These are phyloP conservation scores for Sebastes goodei DNA, from an alignment of 2,797 vertebrate genomes.

Conservation along the genomic window DNA sequence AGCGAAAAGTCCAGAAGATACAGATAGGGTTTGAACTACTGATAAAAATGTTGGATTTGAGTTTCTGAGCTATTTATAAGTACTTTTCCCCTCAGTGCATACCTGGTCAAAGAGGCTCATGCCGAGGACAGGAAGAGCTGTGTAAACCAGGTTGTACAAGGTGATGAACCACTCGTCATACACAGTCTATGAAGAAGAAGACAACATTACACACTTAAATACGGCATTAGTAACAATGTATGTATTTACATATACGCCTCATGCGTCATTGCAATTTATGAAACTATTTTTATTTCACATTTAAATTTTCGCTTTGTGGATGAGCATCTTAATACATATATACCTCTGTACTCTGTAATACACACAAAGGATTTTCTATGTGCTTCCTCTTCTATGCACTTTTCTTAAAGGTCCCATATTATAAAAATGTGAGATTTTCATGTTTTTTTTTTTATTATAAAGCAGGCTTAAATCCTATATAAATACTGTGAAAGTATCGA, in stretches of 20 bases:
- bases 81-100: not conserved
- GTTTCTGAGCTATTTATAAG: not conserved
- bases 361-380: not conserved
- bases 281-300: not conserved
- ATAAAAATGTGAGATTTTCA: too few species aligned
- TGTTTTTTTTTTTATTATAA: too few species aligned
- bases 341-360: not conserved
- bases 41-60: not conserved
- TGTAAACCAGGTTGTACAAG: slow-evolving; percentile 93
- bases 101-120: slow-evolving; percentile 97
- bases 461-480: too few species aligned
- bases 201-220: not conserved
- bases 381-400: not conserved
- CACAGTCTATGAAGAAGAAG: slow-evolving; percentile 82
- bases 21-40: not conserved
- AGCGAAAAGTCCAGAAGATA: not conserved
- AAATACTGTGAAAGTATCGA: too few species aligned
- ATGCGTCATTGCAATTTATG: not conserved
- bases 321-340: too few species aligned
- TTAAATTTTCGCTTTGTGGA: not conserved
- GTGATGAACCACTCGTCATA: slow-evolving; percentile 97
- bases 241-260: not conserved
- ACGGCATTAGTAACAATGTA: not conserved
- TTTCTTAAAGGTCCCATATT: not conserved
- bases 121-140: slow-evolving; percentile 90